Percentiles rank a stretch among this genome's conserved stretches.
Conservation (phyloP, 2,888 invertebrate genomes). For the Hesperia comma region DNA sequence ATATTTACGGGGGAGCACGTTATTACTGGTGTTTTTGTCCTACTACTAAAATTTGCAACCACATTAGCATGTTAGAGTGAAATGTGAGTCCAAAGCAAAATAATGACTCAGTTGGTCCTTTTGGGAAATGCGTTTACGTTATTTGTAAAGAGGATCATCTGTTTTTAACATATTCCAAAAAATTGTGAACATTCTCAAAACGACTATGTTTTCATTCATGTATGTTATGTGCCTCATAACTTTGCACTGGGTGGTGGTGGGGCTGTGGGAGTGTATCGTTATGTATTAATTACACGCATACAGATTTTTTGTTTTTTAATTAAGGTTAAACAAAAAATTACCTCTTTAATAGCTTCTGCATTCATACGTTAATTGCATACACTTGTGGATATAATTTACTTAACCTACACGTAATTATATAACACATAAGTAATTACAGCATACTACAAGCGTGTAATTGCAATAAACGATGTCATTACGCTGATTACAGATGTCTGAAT, state of each 20-base stretch:
- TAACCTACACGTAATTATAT: conserved; percentile 18
- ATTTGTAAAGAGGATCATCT: too few species aligned
- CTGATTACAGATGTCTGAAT: conserved; percentile 30
- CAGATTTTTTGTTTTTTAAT: too few species aligned
- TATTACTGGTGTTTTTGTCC: conserved; percentile 19
- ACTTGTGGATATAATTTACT: conserved; percentile 9
- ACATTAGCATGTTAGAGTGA: conserved; percentile 17
- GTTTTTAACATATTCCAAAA: too few species aligned
- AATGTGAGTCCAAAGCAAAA: conserved; percentile 7
- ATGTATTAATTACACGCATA: too few species aligned
- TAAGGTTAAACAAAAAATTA: background rate
- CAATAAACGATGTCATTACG: conserved; percentile 27
- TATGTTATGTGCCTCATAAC: too few species aligned
- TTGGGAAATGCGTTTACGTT: background rate
- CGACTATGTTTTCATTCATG: too few species aligned
- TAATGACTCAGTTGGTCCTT: conserved; percentile 8
- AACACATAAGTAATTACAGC: conserved; percentile 23
- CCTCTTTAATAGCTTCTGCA: background rate
- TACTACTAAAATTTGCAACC: conserved; percentile 8
- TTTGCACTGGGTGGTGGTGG: too few species aligned
- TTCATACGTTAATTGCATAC: conserved; percentile 2
- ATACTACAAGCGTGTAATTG: conserved; percentile 28
- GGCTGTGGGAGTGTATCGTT: too few species aligned
- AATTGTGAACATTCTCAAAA: too few species aligned
- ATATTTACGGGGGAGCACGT: conserved; percentile 12